Conservation (phyloP, 1,140 invertebrate genomes). For the Cyrtorhinus lividipennis region DNA sequence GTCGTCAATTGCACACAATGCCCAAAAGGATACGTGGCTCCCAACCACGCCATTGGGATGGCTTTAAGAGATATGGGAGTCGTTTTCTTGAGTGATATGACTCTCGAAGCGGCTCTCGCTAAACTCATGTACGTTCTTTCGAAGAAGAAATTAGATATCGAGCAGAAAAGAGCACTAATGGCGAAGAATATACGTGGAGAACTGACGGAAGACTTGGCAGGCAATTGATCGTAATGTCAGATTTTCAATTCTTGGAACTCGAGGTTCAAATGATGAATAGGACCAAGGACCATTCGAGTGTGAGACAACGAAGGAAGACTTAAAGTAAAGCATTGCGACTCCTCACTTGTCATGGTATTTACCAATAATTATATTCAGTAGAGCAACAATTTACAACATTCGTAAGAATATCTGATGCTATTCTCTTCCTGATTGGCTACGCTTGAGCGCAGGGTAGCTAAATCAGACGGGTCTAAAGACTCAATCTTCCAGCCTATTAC, state of each 20-base stretch:
- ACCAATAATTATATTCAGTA: no score
- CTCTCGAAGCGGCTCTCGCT: slow-evolving; percentile 79
- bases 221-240: no score
- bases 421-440: not conserved
- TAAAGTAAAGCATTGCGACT: no score
- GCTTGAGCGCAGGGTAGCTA: not conserved
- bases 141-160: slow-evolving; percentile 57
- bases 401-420: no score
- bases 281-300: no score
- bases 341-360: no score
- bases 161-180: slow-evolving; percentile 42
- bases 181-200: slow-evolving; percentile 50
- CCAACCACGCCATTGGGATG: slow-evolving; percentile 49
- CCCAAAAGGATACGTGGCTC: slow-evolving; percentile 52
- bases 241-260: no score
- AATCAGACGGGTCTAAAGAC: not conserved
- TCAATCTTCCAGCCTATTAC: not conserved
- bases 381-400: no score
- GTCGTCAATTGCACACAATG: slow-evolving; percentile 92
- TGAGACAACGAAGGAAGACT: no score
- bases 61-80: slow-evolving; percentile 51
- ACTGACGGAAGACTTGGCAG: slow-evolving; percentile 39
- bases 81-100: slow-evolving; percentile 86
- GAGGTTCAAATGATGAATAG: no score
- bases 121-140: slow-evolving; percentile 85